Evolutionary conservation across 1,140 invertebrate genomes (phyloP).

Genomic region (Drosophila kurseongensis): DNA sequence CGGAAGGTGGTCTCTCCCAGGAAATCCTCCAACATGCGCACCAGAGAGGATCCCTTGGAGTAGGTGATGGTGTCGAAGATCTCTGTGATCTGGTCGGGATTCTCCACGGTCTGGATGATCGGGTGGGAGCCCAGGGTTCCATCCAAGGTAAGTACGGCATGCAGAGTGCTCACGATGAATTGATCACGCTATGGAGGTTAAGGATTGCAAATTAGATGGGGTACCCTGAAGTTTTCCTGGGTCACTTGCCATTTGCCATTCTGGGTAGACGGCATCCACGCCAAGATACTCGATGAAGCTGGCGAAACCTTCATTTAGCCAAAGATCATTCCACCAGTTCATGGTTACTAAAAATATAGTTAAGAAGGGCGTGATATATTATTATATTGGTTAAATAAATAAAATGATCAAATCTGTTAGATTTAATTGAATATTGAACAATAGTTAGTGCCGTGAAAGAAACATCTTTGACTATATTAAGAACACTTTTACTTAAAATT

Average conservation of each 20-base stretch:
- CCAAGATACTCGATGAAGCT: constrained; percentile 94
- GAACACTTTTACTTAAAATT: no score
- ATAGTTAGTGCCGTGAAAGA: no score
- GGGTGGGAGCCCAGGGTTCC: constrained; percentile 94
- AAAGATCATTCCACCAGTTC: constrained; percentile 97
- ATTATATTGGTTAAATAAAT: background rate
- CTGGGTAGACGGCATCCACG: constrained; percentile 89
- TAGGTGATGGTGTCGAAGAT: constrained; percentile 98
- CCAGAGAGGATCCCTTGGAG: constrained; percentile 95
- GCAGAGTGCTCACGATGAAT: constrained; percentile 90
- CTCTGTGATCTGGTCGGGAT: constrained; percentile 95
- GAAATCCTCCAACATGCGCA: constrained; percentile 96
- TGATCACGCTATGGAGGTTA: constrained; percentile 86
- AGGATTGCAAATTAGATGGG: constrained; percentile 67
- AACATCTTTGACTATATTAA: no score
- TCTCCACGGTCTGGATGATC: constrained; percentile 92
- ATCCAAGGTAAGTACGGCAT: constrained; percentile 91
- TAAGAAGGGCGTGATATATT: background rate
- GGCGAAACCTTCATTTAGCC: constrained; percentile 97
- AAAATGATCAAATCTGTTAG: no score
- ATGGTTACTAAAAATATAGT: constrained; percentile 89
- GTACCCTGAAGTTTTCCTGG: constrained; percentile 13
- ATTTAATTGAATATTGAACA: no score
- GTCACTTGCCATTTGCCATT: constrained; percentile 92
- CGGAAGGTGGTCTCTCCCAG: constrained; percentile 91